Evolutionary conservation across 1,140 invertebrate species (phyloP), one percentile per base, ranked within the genome.

Genomic region (Tetragnatha versicolor): DNA sequence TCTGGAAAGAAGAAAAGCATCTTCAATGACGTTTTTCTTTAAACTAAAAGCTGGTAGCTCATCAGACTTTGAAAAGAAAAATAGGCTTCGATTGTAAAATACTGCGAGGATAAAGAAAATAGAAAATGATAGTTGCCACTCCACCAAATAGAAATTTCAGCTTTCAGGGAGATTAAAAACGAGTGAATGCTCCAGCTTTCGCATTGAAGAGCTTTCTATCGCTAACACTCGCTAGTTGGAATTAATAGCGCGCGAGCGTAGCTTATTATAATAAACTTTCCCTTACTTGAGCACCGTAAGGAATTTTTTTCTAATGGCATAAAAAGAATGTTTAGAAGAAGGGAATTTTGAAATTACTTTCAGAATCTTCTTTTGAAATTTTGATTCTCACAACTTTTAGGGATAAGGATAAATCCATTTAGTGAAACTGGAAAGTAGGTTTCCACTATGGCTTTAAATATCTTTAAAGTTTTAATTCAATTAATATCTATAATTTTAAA

Each of bases 101-200:
- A 65, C 37, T 27, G 42, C 12, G 22, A 14, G 35, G 27, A 65
- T 65, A 39, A 45, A 65, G 37, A 42, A 45, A 27, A 27, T 14
- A 65, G 37, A 42, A 45, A 27, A 27, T 14, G 37, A 45, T 65
- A 33, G 35, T 42, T 45, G 61, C 37, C 61, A 65, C 12, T 29
- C 12, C 9, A 10, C 60, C n/a, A 22, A 65, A 65, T 65, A 35
- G 25, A 65, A 65, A 65, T 65, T 65, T 14, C 12, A 45, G 29
- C 31, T 58, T 58, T 58, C 31, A 3, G 10, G 55, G 55, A 58
- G 61, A 45, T 65, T 65, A 65, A 65, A 65, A 65, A 65, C 39
- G 35, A 42, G 39, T 22, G 33, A 27, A 42, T 22, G 61, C 39
- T 65, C 22, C 12, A 42, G 37, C 29, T 17, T 25, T 39, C 61